Base-by-base conservation (phyloP, 2,113 vertebrate genomes). In the Podarcis raffonei region DNA sequence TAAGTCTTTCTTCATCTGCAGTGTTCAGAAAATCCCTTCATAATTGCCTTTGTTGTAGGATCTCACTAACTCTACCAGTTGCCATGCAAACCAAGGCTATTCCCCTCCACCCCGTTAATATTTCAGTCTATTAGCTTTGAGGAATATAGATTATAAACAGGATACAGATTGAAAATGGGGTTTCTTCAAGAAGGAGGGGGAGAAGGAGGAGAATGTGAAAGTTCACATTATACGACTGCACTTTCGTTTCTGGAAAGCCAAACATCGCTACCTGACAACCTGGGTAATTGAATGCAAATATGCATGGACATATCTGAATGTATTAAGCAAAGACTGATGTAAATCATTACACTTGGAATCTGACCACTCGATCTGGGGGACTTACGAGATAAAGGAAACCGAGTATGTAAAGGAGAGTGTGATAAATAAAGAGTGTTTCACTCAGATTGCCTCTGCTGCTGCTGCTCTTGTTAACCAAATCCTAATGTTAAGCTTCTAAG, bases 261-360 rank as follows among this genome's bases (percentile, higher is more conserved):
- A 91, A 90, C 91, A 81, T 27, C 90, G 89, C 87, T 89, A 89
- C 91, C 93, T 93, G 92, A 87, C 71, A 92, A 92, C 84, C 81
- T 91, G 90, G 90, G 22, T 93, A 91, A 93, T 92, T 81, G 95
- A 86, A 96, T 93, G 89, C 89, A 94, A 92, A 95, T 95, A 85
- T 93, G 92, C 90, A 90, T 93, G 89, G 91, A 92, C 92, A 87
- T 69, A 81, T 90, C 89, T 85, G 79, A 83, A 81, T 93, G 76
- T 88, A 92, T 93, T 92, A 93, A 93, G 91, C 81, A 89, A 12
- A 83, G 92, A 90, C 86, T 92, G 93, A 90, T 94, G 90, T 93
- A 69, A 89, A 96, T 88, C 89, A 92, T 89, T 93, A 92, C 48
- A 53, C 90, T 95, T 94, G 86, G 86, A 76, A 83, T 95, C 94